Conservation (phyloP, 2,797 vertebrate species). For the Pyrocephalus nanus region DNA sequence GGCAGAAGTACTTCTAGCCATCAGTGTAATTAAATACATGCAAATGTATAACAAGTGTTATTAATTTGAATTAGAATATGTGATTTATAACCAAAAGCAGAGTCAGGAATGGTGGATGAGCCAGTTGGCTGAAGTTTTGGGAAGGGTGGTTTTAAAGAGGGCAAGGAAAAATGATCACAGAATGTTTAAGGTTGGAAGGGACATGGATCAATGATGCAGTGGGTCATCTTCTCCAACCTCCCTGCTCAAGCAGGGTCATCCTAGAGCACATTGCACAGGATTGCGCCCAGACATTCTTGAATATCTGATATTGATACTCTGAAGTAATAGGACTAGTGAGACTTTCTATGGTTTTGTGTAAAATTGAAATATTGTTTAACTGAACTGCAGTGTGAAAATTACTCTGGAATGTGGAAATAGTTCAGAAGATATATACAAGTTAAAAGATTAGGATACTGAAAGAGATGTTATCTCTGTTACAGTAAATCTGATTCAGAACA, state of each 20-base stretch:
- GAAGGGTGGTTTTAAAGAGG: background rate
- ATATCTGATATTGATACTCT: background rate
- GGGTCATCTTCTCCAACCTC: background rate
- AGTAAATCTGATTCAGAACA: slow-evolving; percentile 38
- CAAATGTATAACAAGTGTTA: background rate
- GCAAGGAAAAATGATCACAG: background rate
- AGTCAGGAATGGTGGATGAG: background rate
- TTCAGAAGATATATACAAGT: slow-evolving; percentile 47
- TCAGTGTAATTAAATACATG: background rate
- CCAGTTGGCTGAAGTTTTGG: background rate
- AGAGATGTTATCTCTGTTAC: slow-evolving; percentile 36
- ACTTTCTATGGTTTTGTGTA: background rate
- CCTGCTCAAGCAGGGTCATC: background rate
- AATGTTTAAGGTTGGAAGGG: background rate
- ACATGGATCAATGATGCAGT: background rate
- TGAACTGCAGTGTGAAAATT: slow-evolving; percentile 20
- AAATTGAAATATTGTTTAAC: slow-evolving; percentile 8
- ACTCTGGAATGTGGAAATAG: slow-evolving; percentile 36
- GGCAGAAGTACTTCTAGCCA: background rate
- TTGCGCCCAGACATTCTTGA: background rate
- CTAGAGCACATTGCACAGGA: background rate
- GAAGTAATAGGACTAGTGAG: background rate
- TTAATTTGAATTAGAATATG: slow-evolving; percentile 20
- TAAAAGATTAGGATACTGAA: slow-evolving; percentile 44
- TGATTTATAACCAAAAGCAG: slow-evolving; percentile 23